Evolutionary conservation across 2,113 vertebrate species (phyloP).

Genomic region (Pedionomus torquatus): DNA sequence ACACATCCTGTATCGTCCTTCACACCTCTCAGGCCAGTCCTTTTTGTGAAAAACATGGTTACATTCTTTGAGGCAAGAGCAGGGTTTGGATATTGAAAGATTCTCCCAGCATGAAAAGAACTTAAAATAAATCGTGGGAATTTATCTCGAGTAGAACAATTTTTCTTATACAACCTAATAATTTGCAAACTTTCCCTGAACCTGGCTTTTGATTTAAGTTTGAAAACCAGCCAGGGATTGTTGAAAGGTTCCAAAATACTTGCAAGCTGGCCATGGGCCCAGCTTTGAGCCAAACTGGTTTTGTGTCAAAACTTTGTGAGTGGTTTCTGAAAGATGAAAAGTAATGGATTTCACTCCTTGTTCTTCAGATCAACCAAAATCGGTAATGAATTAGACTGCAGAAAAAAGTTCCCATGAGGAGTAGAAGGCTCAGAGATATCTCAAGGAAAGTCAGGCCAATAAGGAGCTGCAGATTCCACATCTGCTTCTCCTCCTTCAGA

Average conservation of each 20-base stretch:
- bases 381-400: background rate
- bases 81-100: background rate
- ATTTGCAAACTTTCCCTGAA: slow-evolving; percentile 35
- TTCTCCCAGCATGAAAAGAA: background rate
- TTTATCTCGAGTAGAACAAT: background rate
- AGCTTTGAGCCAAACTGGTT: slow-evolving; percentile 38
- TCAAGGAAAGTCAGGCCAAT: background rate
- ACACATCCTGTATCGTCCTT: background rate
- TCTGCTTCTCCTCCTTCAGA: background rate
- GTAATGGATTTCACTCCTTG: background rate
- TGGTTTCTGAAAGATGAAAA: slow-evolving; percentile 60
- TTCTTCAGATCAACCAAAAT: slow-evolving; percentile 21
- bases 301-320: slow-evolving; percentile 49
- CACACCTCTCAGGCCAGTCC: background rate
- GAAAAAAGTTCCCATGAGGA: background rate
- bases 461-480: background rate
- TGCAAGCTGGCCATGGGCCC: background rate
- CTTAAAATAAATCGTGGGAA: background rate
- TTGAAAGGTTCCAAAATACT: slow-evolving; percentile 59
- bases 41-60: background rate
- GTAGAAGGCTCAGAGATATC: background rate
- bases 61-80: background rate
- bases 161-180: slow-evolving; percentile 10
- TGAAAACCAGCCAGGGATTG: slow-evolving; percentile 57
- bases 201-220: slow-evolving; percentile 39